Percentiles rank a stretch among this genome's conserved stretches.
phyloP scores from a whole-genome alignment of 2,113 vertebrate genomes.

The Neotoma lepida region DNA sequence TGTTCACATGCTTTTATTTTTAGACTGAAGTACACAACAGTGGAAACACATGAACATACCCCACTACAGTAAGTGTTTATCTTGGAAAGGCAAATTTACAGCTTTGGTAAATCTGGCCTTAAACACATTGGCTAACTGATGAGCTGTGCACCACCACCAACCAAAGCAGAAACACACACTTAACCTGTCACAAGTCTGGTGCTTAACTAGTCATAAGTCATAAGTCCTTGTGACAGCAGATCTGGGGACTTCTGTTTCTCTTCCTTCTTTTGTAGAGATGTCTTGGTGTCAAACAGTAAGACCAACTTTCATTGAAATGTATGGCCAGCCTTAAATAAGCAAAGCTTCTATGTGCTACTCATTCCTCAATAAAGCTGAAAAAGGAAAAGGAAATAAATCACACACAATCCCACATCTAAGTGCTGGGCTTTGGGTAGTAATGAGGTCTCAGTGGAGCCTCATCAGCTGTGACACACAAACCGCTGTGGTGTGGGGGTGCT shows the following conservation, averaged over 20 bases:
- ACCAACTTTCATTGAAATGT: neutral
- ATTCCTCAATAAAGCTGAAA: neutral
- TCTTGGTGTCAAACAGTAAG: neutral
- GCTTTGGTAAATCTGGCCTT: slow-evolving; percentile 31
- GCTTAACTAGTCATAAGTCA: slow-evolving; percentile 33
- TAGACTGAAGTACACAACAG: slow-evolving; percentile 3
- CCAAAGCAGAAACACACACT: neutral
- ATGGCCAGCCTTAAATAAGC: neutral
- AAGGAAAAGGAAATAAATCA: neutral
- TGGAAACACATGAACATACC: neutral
- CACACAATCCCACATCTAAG: neutral
- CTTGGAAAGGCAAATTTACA: neutral
- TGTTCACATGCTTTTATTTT: slow-evolving; percentile 59
- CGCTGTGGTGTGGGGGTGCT: accelerated
- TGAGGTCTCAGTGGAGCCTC: neutral
- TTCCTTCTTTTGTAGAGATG: neutral
- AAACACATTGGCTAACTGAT: slow-evolving; percentile 23
- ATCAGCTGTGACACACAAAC: accelerated
- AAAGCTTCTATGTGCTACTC: neutral
- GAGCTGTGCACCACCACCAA: neutral
- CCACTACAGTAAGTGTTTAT: slow-evolving; percentile 28
- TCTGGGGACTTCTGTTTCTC: neutral
- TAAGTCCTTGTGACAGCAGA: neutral
- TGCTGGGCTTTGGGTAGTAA: too few relatives aligned
- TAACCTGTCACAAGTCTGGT: slow-evolving; percentile 20